Percentiles rank a stretch among this genome's conserved stretches.
Evolutionary conservation across 2,113 vertebrate species (phyloP).

Genomic region (Copsychus sechellarum): DNA sequence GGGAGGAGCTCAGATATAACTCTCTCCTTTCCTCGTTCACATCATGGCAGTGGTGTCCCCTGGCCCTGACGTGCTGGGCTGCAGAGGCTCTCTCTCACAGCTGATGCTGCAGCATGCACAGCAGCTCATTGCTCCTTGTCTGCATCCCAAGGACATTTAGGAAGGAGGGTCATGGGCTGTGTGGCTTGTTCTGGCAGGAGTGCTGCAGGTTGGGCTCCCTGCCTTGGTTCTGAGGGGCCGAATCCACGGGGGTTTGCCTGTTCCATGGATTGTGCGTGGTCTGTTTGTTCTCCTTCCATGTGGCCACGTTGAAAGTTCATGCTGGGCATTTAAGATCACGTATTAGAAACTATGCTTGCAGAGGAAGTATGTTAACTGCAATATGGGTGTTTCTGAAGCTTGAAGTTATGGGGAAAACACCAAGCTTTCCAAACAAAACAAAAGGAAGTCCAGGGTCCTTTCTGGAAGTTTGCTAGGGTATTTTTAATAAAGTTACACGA

Average conservation of each 20-base stretch:
- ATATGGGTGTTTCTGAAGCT: neutral
- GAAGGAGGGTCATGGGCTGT: neutral
- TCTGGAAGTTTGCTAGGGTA: neutral
- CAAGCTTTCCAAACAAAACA: neutral
- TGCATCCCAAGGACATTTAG: neutral
- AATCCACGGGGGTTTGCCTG: neutral
- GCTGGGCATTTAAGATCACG: neutral
- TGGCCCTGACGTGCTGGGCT: rapidly evolving
- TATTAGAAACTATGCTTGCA: neutral
- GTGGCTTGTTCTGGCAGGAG: neutral
- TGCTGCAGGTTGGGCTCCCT: neutral
- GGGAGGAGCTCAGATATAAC: neutral
- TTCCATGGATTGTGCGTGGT: neutral
- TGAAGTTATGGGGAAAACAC: neutral
- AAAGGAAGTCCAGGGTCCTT: neutral
- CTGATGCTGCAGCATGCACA: neutral
- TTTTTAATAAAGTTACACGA: neutral
- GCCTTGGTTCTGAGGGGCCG: rapidly evolving
- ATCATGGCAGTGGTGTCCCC: neutral
- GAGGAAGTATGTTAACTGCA: neutral
- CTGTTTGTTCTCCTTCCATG: neutral
- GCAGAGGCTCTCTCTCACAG: neutral
- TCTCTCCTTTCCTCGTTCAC: rapidly evolving
- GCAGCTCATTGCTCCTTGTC: neutral
- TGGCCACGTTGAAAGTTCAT: neutral